Percentiles rank a stretch among this genome's conserved stretches.
phyloP scores from a whole-genome alignment of 2,113 vertebrate species.

The Myrmophylax atrothorax region DNA sequence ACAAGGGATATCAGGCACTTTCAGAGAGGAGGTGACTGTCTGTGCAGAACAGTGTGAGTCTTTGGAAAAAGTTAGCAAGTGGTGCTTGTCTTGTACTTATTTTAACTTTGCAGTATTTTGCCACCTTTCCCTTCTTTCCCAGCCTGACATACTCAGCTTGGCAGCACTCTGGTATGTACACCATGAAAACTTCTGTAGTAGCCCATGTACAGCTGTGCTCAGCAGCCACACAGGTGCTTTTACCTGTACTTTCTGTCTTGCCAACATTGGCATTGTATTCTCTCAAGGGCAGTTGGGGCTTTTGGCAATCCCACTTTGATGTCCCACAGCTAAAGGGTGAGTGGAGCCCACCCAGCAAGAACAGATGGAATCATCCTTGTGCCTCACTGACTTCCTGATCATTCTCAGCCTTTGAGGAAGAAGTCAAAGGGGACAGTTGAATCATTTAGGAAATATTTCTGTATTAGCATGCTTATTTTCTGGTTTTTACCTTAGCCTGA shows the following conservation, averaged over 20 bases:
- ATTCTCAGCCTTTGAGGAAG: neutral
- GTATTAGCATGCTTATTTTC: neutral
- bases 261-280: neutral
- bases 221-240: conserved; percentile 33
- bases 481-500: neutral
- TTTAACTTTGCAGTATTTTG: neutral
- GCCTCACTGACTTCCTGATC: neutral
- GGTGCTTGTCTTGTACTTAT: neutral
- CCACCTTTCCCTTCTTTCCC: neutral
- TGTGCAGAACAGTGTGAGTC: neutral
- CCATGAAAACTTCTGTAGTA: neutral
- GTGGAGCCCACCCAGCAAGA: conserved; percentile 61
- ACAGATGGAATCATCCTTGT: conserved; percentile 7
- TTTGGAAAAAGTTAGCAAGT: neutral
- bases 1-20: neutral
- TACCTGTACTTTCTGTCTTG: conserved; percentile 25
- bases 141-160: neutral
- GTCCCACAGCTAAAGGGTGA: neutral
- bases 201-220: neutral
- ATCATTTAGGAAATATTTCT: conserved; percentile 43
- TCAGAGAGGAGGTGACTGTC: neutral
- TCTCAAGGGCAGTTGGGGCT: conserved; percentile 7
- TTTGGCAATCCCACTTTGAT: conserved; percentile 10
- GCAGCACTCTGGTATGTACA: neutral
- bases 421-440: conserved; percentile 48